phyloP scores from a whole-genome alignment of 2,113 vertebrate species.

The Oxyruncus cristatus region DNA sequence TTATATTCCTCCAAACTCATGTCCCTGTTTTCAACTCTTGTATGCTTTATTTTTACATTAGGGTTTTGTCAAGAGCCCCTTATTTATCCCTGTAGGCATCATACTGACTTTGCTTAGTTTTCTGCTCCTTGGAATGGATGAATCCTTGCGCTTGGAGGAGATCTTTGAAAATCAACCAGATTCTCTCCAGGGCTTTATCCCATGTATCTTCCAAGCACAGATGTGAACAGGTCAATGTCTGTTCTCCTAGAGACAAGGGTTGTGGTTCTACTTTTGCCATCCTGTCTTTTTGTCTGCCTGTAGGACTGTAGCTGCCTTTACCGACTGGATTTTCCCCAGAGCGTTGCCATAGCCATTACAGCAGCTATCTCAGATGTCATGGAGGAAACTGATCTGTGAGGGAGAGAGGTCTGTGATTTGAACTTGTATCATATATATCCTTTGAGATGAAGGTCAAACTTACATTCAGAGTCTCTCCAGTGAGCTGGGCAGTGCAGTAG shows the following conservation, averaged over 20 bases:
- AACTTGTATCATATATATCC: background rate
- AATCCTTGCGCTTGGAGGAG: background rate
- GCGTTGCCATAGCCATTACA: background rate
- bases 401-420: background rate
- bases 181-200: background rate
- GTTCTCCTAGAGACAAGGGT: background rate
- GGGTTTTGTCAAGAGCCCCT: background rate
- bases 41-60: background rate
- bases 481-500: background rate
- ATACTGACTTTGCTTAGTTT: background rate
- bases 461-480: background rate
- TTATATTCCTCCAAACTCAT: background rate
- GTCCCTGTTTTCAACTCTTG: accelerated
- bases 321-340: background rate
- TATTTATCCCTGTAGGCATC: background rate
- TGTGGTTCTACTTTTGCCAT: background rate
- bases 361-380: background rate
- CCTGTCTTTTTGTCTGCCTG: background rate
- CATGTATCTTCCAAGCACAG: background rate
- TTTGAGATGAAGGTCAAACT: background rate
- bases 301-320: background rate
- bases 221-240: background rate
- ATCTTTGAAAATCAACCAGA: background rate
- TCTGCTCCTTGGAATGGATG: background rate
- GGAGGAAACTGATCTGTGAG: background rate